Conservation (phyloP, 2,888 invertebrate genomes). For the Drosophila algonquin region DNA sequence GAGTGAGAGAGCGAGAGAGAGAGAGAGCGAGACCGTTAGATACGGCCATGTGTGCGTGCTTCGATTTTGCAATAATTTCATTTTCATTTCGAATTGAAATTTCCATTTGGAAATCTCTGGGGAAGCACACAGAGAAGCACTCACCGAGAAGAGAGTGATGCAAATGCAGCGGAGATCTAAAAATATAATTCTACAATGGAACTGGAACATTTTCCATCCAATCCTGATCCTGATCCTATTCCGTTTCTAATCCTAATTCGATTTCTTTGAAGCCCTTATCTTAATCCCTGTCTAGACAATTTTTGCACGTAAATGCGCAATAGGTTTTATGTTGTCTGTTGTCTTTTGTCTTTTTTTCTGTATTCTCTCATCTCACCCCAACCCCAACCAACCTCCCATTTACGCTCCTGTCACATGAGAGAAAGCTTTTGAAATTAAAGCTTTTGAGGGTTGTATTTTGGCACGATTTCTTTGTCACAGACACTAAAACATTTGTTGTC, state of each 20-base stretch:
- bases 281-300: constrained; percentile 32
- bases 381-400: neutral
- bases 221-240: neutral
- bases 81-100: constrained; percentile 73
- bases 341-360: too few species aligned
- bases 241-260: neutral
- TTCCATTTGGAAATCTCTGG: constrained; percentile 57
- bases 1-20: constrained; percentile 2
- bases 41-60: constrained; percentile 47
- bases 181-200: neutral
- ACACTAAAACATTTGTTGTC: constrained; percentile 60
- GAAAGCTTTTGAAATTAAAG: constrained; percentile 34
- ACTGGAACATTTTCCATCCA: neutral
- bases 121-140: constrained; percentile 3
- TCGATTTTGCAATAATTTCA: constrained; percentile 77
- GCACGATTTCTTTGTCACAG: constrained; percentile 21
- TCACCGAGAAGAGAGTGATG: neutral
- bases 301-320: constrained; percentile 59
- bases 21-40: constrained; percentile 23
- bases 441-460: constrained; percentile 48
- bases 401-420: neutral
- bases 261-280: neutral
- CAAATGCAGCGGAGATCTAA: neutral
- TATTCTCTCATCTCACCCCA: neutral
- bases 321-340: constrained; percentile 51